Conservation (phyloP, 1,140 invertebrate genomes). For the Piezodorus guildinii region DNA sequence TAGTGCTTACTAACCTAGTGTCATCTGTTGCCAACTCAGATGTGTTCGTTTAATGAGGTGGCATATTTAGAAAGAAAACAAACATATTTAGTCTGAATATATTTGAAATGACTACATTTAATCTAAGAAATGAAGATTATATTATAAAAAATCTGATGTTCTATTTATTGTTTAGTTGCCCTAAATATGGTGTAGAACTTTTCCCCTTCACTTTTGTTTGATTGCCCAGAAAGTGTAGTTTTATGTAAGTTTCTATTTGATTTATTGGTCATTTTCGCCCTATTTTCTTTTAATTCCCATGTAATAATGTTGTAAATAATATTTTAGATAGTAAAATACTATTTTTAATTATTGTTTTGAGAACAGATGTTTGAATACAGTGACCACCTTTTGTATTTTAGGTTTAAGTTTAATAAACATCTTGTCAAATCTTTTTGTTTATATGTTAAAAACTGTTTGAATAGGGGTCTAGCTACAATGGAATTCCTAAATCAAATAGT, state of each 20-base stretch:
- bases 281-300: too few species aligned
- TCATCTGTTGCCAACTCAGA: slow-evolving; percentile 24
- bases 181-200: slow-evolving; percentile 20
- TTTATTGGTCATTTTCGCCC: too few species aligned
- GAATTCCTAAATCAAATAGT: slow-evolving; percentile 7
- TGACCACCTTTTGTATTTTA: too few species aligned
- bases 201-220: slow-evolving; percentile 18
- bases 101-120: not conserved
- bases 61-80: not conserved
- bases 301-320: too few species aligned
- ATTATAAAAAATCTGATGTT: not conserved
- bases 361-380: too few species aligned
- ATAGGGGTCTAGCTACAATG: slow-evolving; percentile 20
- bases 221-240: not conserved
- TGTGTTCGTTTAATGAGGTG: slow-evolving; percentile 16
- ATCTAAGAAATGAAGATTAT: not conserved
- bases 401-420: too few species aligned
- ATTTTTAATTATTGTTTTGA: too few species aligned
- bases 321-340: too few species aligned
- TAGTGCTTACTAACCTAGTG: slow-evolving; percentile 6
- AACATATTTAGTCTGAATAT: not conserved
- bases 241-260: not conserved
- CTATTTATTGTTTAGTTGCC: slow-evolving; percentile 2
- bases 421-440: too few species aligned
- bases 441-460: too few species aligned